phyloP scores from a whole-genome alignment of 2,888 invertebrate genomes.

The Rhamnusium bicolor region DNA sequence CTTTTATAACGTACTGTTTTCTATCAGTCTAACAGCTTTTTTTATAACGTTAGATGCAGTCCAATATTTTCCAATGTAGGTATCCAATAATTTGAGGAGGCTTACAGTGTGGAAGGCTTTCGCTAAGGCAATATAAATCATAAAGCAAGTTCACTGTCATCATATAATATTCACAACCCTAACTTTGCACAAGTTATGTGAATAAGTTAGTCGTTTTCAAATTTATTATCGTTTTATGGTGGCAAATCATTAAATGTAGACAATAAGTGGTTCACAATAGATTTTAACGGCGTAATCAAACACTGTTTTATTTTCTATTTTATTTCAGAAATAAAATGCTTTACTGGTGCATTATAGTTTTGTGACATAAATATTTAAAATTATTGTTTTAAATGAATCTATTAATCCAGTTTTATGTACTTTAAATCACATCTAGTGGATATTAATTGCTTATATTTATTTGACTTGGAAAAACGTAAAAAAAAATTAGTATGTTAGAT shows the following conservation, averaged over 20 bases:
- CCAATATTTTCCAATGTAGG: too few relatives aligned
- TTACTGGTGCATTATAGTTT: slow-evolving; percentile 1
- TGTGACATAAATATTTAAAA: slow-evolving; percentile 25
- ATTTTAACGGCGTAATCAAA: slow-evolving; percentile 24
- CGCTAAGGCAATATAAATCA: too few relatives aligned
- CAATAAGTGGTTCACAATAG: slow-evolving; percentile 9
- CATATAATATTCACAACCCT: not conserved
- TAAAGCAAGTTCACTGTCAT: too few relatives aligned
- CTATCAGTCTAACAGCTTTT: too few relatives aligned
- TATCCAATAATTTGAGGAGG: too few relatives aligned
- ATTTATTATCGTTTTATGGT: slow-evolving; percentile 5
- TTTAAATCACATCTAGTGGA: slow-evolving; percentile 1
- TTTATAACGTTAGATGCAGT: too few relatives aligned
- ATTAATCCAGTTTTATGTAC: slow-evolving; percentile 10
- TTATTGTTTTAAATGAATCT: slow-evolving; percentile 11
- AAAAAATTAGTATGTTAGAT: not conserved
- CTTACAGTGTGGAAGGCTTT: too few relatives aligned
- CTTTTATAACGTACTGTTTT: too few relatives aligned
- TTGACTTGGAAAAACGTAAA: not conserved
- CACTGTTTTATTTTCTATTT: slow-evolving; percentile 2
- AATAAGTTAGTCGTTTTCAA: not conserved
- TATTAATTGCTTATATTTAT: not conserved
- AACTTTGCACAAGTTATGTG: not conserved
- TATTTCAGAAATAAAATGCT: slow-evolving; percentile 13
- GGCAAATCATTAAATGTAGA: slow-evolving; percentile 2